Base-by-base conservation (phyloP, 2,888 invertebrate species). In the Dryomyza anilis region DNA sequence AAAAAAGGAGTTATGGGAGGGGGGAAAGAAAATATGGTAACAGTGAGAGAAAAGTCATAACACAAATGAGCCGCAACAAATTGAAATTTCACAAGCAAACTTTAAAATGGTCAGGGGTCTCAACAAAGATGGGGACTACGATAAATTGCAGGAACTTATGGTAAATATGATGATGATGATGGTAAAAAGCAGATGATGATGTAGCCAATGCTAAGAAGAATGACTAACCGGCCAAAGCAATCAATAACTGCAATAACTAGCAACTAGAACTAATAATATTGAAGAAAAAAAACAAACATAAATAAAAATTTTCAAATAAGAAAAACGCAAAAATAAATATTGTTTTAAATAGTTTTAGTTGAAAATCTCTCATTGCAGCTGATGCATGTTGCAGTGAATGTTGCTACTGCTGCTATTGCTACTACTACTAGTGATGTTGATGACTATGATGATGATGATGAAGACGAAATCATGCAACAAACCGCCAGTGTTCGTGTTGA, bases 41-140 rank as follows among this genome's bases (percentile, higher is more conserved):
- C 3, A 21, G 33, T 16, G 50, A 19, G 33, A 16, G 1, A 27
- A 14, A n/a, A 23, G 43, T 25, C 23, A 27, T 29, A 30, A 21
- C 19, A 36, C 60, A 61, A 52, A 46, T 36, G 52, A 50, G 60
- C 52, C 60, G 60, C 39, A 52, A 61, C 60, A 52, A 61, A 61
- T 61, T 61, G 29, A 33, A 50, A 60, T 61, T 61, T 52, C 60
- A 25, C 50, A 61, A 50, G 52, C 60, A 52, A 50, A 61, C 60
- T 21, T 59, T 14, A 59, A 59, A 48, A n/a, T n/a, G n/a, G n/a
- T n/a, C n/a, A n/a, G n/a, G n/a, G n/a, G n/a, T n/a, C n/a, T n/a
- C n/a, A n/a, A n/a, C n/a, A n/a, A n/a, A n/a, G n/a, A n/a, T n/a
- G n/a, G n/a, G n/a, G n/a, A n/a, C 39, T 39, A n/a, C 14, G 3